These are phyloP conservation scores for Penaeus japonicus DNA, from an alignment of 1,140 invertebrate genomes.

Conservation along the genomic window DNA sequence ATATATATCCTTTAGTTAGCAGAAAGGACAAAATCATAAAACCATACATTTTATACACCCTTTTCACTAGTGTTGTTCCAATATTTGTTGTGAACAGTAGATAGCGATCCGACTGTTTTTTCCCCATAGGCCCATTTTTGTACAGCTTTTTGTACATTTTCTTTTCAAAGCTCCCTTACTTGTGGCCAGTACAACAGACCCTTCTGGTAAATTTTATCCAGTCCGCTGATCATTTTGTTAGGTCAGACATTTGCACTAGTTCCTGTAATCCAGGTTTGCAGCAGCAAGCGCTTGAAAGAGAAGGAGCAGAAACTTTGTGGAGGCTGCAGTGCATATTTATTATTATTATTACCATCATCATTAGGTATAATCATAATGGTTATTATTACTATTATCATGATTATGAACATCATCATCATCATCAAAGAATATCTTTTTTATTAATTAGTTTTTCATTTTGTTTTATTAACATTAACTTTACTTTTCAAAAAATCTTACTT, in stretches of 20 bases:
- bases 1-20: no score
- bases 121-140: conserved; percentile 32
- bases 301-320: background rate
- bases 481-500: background rate
- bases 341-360: background rate
- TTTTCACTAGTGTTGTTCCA: background rate
- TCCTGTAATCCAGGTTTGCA: background rate
- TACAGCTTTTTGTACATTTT: conserved; percentile 23
- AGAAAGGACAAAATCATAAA: no score
- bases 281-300: background rate
- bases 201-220: background rate
- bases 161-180: conserved; percentile 14
- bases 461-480: background rate
- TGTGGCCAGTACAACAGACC: conserved; percentile 42
- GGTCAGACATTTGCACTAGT: background rate
- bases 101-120: background rate
- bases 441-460: background rate
- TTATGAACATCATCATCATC: no score
- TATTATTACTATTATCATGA: no score
- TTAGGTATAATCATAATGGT: no score
- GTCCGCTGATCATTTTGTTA: background rate
- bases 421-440: background rate
- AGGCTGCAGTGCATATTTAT: background rate
- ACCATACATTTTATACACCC: background rate
- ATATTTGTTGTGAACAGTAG: conserved; percentile 29